A percentile compares a stretch with the other conserved stretches of the same genome.
phyloP scores from a whole-genome alignment of 37 sponge, comb jelly and placozoan species.

The Haliclona indistincta region DNA sequence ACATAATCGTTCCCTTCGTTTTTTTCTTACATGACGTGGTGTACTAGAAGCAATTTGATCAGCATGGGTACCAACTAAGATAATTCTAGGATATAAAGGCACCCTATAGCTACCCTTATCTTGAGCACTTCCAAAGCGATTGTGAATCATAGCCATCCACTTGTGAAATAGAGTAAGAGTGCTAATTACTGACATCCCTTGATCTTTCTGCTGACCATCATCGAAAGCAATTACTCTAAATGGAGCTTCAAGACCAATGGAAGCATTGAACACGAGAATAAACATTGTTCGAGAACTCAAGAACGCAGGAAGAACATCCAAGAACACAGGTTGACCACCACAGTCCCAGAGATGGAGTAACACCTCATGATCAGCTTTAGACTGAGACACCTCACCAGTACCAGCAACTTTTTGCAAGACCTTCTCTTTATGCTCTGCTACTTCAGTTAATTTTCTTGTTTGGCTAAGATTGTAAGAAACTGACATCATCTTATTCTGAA shows the following conservation, averaged over 20 bases:
- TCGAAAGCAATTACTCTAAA: no score
- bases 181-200: no score
- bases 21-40: no score
- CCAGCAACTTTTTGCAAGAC: no score
- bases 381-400: no score
- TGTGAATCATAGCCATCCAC: slow-evolving; percentile 52
- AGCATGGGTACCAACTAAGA: slow-evolving; percentile 43
- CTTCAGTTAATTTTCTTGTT: no score
- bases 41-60: slow-evolving; percentile 8
- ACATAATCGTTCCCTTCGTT: not conserved
- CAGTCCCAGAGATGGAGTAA: slow-evolving; percentile 57
- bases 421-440: no score
- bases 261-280: slow-evolving; percentile 53
- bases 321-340: slow-evolving; percentile 64
- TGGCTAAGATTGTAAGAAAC: no score
- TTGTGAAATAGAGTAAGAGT: slow-evolving; percentile 17
- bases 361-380: no score
- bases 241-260: slow-evolving; percentile 10
- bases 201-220: no score
- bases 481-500: no score
- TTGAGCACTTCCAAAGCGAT: not conserved
- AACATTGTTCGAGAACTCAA: slow-evolving; percentile 41
- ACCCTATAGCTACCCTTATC: not conserved
- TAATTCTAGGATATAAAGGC: slow-evolving; percentile 29
- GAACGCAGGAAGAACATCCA: slow-evolving; percentile 49